Evolutionary conservation across 2,113 vertebrate species (phyloP).

Genomic region (Alectura lathami): DNA sequence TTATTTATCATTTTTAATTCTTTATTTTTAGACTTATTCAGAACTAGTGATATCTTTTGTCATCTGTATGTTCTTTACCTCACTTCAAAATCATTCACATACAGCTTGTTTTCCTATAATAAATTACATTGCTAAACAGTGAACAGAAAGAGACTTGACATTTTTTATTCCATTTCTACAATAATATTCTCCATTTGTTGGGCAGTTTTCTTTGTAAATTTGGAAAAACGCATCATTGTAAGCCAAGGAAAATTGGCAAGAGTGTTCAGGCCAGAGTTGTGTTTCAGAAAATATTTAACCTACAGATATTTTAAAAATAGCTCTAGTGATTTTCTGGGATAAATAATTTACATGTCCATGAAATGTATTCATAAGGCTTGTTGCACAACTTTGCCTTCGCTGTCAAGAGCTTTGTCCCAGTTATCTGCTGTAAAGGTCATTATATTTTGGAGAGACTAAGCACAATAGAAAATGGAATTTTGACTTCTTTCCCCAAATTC

Average conservation of each 20-base stretch:
- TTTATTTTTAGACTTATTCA: not conserved
- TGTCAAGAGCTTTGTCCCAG: not conserved
- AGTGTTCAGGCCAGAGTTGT: not conserved
- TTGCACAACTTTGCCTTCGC: not conserved
- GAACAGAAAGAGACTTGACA: not conserved
- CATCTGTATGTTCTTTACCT: not conserved
- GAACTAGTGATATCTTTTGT: not conserved
- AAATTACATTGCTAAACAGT: not conserved
- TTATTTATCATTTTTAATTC: not conserved
- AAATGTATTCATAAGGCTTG: not conserved
- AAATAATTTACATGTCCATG: not conserved
- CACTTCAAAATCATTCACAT: not conserved
- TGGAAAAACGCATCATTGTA: not conserved
- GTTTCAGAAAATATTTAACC: not conserved
- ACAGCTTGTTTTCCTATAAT: not conserved
- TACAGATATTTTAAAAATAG: not conserved
- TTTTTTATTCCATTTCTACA: not conserved
- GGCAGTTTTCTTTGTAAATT: not conserved
- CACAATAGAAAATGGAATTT: not conserved
- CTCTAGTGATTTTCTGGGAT: not conserved
- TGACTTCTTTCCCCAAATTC: not conserved
- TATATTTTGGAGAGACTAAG: not conserved
- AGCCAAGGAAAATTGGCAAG: not conserved
- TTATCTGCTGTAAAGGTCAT: not conserved
- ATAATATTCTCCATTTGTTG: not conserved